Evolutionary conservation across 2,888 invertebrate genomes (phyloP), one percentile per base, ranked within the genome.

Genomic region (Conistra vaccinii): DNA sequence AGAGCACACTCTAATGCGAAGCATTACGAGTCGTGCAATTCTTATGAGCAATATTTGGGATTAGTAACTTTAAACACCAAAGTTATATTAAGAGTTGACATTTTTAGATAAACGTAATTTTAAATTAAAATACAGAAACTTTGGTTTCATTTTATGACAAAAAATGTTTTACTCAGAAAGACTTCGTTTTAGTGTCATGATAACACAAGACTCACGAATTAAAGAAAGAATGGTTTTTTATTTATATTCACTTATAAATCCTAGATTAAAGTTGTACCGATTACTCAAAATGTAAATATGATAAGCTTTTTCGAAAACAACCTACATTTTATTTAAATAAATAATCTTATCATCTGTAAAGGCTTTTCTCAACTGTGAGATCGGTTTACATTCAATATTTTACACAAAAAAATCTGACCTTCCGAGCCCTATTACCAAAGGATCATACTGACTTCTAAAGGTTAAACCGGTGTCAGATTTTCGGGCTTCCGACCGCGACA

Each of bases 391-490:
- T 42, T 72, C 20, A 39, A 53, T 53, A 53, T 78, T 61, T 65
- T 55, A 48, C 48, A 42, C 14, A 14, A 32, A 32, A 26, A 66
- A 42, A 51, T 60, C 63, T 77, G 39, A 55, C 53, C 58, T 65
- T 48, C 23, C 39, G 4, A 66, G 65, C 23, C 77, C n/a, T 70
- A 78, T 63, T 51, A 61, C 60, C 48, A 29, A 32, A 53, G 80
- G 60, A 74, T 66, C 39, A 61, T 32, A 32, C 20, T n/a, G 35
- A 80, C 55, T 32, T 61, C 32, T 10, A 48, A 73, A 32, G 74
- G 60, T 39, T 60, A 80, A 80, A 39, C 60, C 53, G 35, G 29
- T 55, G 81, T 80, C 60, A 60, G 65, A 66, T 80, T 73, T 60
- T 61, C 58, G 17, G 20, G 23, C 45, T 73, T 65, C 45, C 32